Evolutionary conservation across 1,140 invertebrate genomes (phyloP).

Genomic region (Dryas iulia): DNA sequence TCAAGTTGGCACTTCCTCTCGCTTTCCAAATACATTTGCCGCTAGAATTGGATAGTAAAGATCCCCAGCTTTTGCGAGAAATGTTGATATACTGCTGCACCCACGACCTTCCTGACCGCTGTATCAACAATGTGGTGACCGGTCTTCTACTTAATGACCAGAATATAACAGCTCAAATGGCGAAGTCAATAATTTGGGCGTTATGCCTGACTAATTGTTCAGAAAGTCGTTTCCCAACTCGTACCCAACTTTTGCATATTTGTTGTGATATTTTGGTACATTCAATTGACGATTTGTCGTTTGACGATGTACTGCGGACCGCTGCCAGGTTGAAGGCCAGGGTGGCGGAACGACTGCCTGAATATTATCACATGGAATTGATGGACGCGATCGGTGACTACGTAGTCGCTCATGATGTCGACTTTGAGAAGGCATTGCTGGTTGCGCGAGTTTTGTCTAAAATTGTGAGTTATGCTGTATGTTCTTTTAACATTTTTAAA

Average conservation of each 20-base stretch:
- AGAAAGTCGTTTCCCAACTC: constrained; percentile 52
- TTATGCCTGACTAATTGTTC: constrained; percentile 72
- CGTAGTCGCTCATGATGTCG: constrained; percentile 74
- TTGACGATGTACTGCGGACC: constrained; percentile 73
- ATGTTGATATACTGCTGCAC: constrained; percentile 77
- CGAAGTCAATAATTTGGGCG: constrained; percentile 78
- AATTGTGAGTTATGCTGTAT: constrained; percentile 82
- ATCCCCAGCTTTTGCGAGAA: constrained; percentile 73
- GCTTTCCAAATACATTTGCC: constrained; percentile 82
- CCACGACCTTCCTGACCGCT: constrained; percentile 74
- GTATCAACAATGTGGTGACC: constrained; percentile 74
- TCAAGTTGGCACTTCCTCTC: constrained; percentile 82
- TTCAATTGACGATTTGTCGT: constrained; percentile 62
- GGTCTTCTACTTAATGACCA: constrained; percentile 67
- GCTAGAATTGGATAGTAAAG: constrained; percentile 78
- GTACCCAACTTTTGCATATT: constrained; percentile 69
- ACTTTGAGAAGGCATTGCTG: constrained; percentile 75
- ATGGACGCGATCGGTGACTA: constrained; percentile 76
- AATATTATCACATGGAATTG: constrained; percentile 82
- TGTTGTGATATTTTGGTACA: constrained; percentile 70
- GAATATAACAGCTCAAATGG: constrained; percentile 62
- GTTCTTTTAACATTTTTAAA: too few species aligned
- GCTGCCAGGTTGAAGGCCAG: constrained; percentile 67
- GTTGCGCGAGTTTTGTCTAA: constrained; percentile 77
- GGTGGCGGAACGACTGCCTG: constrained; percentile 63